Evolutionary conservation across 2,888 invertebrate species (phyloP).

Genomic region (Pharmacophagus antenor): DNA sequence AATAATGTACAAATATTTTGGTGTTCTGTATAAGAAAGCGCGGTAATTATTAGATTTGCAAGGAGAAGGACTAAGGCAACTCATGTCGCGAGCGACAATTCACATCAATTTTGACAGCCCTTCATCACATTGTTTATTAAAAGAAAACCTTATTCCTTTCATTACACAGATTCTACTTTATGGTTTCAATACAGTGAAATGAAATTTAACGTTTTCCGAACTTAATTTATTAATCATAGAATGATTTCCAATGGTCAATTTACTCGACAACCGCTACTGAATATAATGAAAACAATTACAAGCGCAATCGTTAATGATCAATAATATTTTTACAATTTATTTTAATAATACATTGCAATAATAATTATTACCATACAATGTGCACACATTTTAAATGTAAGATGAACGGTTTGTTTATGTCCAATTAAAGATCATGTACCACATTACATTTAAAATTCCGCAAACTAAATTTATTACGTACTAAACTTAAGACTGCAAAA

Average conservation of each 20-base stretch:
- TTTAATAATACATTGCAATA: constrained; percentile 28
- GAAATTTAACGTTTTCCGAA: not conserved
- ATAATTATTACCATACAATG: constrained; percentile 45
- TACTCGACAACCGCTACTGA: not conserved
- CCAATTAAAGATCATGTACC: constrained; percentile 39
- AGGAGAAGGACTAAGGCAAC: too few species aligned
- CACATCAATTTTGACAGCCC: too few species aligned
- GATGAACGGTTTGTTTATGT: constrained; percentile 17
- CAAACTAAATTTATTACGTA: constrained; percentile 43
- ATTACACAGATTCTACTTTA: not conserved
- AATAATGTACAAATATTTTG: too few species aligned
- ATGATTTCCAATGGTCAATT: not conserved
- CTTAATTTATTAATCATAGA: not conserved
- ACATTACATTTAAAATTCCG: constrained; percentile 52
- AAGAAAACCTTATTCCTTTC: too few species aligned
- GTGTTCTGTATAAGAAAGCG: too few species aligned
- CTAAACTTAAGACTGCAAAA: constrained; percentile 26
- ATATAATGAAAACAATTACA: constrained; percentile 2
- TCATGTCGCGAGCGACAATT: too few species aligned
- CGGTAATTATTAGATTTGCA: too few species aligned
- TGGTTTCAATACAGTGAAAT: not conserved
- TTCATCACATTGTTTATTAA: too few species aligned
- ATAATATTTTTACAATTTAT: constrained; percentile 20
- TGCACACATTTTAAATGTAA: constrained; percentile 39
- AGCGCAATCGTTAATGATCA: constrained; percentile 8